A percentile compares a stretch with the other conserved stretches of the same genome.
phyloP scores from a whole-genome alignment of 2,113 vertebrate species.

The Octodon degus region DNA sequence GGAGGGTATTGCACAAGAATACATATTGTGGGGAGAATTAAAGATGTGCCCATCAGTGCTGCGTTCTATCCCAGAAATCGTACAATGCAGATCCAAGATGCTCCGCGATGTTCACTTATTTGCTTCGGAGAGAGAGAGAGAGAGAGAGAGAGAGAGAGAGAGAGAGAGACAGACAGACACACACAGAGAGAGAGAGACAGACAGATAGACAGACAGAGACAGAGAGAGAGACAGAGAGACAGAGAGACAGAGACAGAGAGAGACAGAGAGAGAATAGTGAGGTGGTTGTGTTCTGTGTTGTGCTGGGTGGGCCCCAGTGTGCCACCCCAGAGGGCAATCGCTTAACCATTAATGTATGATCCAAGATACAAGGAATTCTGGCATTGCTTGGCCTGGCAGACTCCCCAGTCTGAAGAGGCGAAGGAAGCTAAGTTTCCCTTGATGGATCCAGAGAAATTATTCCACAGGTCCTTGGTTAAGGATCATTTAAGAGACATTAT shows the following conservation, averaged over 20 bases:
- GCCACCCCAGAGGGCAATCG: background rate
- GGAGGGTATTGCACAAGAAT: slow-evolving; percentile 77
- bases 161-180: no score
- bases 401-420: background rate
- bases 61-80: slow-evolving; percentile 54
- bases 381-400: background rate
- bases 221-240: background rate
- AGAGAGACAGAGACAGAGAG: background rate
- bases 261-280: no score
- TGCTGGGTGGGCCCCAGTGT: background rate
- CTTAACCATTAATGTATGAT: background rate
- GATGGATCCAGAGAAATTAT: slow-evolving; percentile 44
- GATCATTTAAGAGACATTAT: background rate
- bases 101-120: slow-evolving; percentile 35
- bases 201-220: background rate
- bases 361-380: slow-evolving; percentile 3
- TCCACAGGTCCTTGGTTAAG: background rate
- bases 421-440: background rate
- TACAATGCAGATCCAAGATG: slow-evolving; percentile 66
- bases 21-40: slow-evolving; percentile 75
- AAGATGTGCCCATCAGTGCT: slow-evolving; percentile 75
- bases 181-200: background rate
- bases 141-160: no score
- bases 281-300: background rate
- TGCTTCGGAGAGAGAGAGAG: background rate